Evolutionary conservation across 1,140 invertebrate genomes (phyloP).

Genomic region (Dendroctonus ponderosae): DNA sequence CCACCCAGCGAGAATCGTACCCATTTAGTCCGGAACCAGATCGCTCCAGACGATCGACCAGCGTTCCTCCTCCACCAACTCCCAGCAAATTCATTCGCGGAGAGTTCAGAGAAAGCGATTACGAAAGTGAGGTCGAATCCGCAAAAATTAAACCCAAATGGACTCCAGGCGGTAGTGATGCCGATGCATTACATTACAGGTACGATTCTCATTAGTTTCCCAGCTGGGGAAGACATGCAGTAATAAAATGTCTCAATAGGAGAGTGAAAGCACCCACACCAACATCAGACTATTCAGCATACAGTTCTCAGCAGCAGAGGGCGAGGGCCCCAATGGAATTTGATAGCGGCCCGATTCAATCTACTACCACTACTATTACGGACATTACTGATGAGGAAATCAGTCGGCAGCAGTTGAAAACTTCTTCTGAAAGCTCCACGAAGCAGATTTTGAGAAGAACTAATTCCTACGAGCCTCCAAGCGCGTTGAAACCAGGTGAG

Average conservation of each 20-base stretch:
- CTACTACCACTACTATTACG: conserved; percentile 45
- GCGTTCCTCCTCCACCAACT: conserved; percentile 54
- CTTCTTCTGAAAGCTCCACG: conserved; percentile 38
- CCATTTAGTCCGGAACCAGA: conserved; percentile 53
- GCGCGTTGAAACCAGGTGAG: conserved; percentile 32
- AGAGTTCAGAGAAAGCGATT: conserved; percentile 68
- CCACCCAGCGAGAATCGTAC: conserved; percentile 50
- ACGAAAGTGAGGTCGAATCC: conserved; percentile 68
- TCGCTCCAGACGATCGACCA: conserved; percentile 43
- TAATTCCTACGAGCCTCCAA: conserved; percentile 43
- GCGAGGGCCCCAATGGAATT: conserved; percentile 62
- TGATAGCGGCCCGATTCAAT: conserved; percentile 55
- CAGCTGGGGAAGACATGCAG: background rate
- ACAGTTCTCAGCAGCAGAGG: conserved; percentile 53
- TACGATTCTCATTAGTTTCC: background rate
- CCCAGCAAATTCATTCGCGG: conserved; percentile 69
- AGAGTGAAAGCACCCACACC: conserved; percentile 58
- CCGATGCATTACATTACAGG: conserved; percentile 60
- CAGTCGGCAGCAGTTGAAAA: conserved; percentile 38
- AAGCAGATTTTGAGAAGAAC: conserved; percentile 47
- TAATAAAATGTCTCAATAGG: conserved; percentile 4
- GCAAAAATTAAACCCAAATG: conserved; percentile 61
- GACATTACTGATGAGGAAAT: conserved; percentile 37
- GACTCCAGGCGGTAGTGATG: conserved; percentile 60
- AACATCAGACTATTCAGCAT: conserved; percentile 50